Conservation (phyloP, 2,888 invertebrate genomes). For the Sphaeridia pumilis region DNA sequence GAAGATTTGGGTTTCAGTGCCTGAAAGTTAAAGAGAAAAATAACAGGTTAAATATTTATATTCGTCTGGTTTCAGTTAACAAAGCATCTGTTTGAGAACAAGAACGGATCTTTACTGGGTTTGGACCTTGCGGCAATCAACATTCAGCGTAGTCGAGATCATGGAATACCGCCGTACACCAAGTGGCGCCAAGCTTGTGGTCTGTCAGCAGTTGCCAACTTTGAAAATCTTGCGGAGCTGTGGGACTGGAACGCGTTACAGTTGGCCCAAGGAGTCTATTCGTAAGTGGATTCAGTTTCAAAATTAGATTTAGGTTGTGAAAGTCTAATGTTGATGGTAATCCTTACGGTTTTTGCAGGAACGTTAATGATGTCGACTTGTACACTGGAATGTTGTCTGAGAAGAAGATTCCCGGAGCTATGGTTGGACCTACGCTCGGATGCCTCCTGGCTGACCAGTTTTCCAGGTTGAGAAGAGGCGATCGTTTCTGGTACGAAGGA, state of each 20-base stretch:
- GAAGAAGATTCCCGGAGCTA: conserved; percentile 61
- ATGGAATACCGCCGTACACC: conserved; percentile 46
- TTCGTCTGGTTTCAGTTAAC: conserved; percentile 48
- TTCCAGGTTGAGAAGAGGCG: conserved; percentile 65
- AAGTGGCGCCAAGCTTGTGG: conserved; percentile 45
- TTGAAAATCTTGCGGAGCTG: conserved; percentile 43
- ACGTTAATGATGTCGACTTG: conserved; percentile 66
- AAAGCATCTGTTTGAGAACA: conserved; percentile 54
- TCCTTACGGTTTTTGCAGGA: conserved; percentile 37
- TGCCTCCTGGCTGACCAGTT: conserved; percentile 77
- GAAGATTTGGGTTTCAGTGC: not conserved
- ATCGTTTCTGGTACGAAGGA: conserved; percentile 92
- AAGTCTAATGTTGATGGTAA: not conserved
- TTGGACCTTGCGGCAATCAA: conserved; percentile 47
- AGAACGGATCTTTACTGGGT: conserved; percentile 39
- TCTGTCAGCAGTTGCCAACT: conserved; percentile 40
- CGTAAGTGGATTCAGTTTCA: conserved; percentile 40
- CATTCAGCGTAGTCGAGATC: conserved; percentile 49
- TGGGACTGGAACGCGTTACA: conserved; percentile 50
- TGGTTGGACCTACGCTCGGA: conserved; percentile 75
- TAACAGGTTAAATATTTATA: not conserved
- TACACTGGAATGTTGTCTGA: conserved; percentile 74
- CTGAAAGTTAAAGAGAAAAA: too few species aligned
- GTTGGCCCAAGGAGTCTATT: conserved; percentile 54
- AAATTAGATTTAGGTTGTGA: not conserved